phyloP scores from a whole-genome alignment of 2,797 vertebrate species.

The Cephalopachus bancanus region DNA sequence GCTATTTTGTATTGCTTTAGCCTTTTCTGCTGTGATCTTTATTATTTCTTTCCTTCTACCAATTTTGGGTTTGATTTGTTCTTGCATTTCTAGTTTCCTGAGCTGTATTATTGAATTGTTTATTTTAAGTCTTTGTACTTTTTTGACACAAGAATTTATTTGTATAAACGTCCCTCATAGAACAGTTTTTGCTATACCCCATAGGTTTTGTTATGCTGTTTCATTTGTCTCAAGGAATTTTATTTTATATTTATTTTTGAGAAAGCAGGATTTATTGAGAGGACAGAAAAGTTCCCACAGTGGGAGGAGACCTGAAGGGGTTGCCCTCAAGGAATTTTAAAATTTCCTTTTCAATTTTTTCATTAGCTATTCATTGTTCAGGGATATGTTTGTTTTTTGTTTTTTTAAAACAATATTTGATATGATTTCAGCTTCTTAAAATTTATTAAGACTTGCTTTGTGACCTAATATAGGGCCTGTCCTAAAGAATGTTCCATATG shows the following conservation, averaged over 20 bases:
- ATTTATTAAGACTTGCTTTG: neutral
- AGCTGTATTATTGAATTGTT: neutral
- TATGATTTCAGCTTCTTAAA: neutral
- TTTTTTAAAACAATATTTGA: neutral
- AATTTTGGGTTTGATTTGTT: neutral
- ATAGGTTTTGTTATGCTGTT: neutral
- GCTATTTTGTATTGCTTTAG: neutral
- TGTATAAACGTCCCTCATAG: neutral
- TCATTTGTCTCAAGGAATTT: neutral
- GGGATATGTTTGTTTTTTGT: neutral
- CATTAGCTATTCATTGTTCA: neutral
- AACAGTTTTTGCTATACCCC: neutral
- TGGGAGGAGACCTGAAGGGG: no score
- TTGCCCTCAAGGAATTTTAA: neutral
- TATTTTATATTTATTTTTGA: neutral
- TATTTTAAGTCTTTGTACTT: neutral
- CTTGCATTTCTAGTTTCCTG: neutral
- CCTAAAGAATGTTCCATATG: neutral
- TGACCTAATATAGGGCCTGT: neutral
- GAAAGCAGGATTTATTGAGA: no score
- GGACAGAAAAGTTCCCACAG: no score
- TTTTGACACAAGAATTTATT: neutral
- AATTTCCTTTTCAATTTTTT: neutral
- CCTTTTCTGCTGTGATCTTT: neutral
- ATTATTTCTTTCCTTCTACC: neutral